phyloP scores from a whole-genome alignment of 2,797 vertebrate species.

The Hirundo rustica region DNA sequence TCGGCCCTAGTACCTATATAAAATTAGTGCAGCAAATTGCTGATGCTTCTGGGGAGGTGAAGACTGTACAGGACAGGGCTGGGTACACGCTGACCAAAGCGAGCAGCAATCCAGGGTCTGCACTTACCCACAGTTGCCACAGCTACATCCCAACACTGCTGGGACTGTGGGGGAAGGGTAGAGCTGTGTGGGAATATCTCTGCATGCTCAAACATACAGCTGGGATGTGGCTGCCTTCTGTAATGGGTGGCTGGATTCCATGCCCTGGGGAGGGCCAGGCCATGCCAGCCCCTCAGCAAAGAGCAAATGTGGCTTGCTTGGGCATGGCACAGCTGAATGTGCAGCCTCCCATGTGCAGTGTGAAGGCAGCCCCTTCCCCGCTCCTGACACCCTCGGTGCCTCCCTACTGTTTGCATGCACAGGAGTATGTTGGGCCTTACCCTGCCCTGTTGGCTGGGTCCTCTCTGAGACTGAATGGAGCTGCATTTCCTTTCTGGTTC shows the following conservation, averaged over 20 bases:
- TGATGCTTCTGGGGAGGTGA: background rate
- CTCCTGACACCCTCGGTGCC: background rate
- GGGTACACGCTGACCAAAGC: background rate
- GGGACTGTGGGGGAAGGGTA: background rate
- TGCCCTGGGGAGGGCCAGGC: background rate
- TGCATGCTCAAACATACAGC: background rate
- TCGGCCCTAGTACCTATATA: background rate
- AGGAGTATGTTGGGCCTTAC: background rate
- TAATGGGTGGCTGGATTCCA: background rate
- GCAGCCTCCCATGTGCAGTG: rapidly evolving
- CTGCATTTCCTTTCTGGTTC: background rate
- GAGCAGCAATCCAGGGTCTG: background rate
- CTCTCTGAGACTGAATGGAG: background rate
- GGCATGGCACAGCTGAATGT: rapidly evolving
- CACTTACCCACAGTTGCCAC: background rate
- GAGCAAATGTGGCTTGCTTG: background rate
- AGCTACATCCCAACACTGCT: background rate
- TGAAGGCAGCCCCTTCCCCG: background rate
- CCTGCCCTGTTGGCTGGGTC: rapidly evolving
- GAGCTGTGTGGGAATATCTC: background rate
- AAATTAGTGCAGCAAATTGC: background rate
- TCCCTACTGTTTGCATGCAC: slow-evolving; percentile 22
- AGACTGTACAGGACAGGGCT: rapidly evolving
- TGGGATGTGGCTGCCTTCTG: background rate
- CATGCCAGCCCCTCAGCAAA: background rate